Base-by-base conservation (phyloP, 1,140 invertebrate species). In the Magallana angulata region DNA sequence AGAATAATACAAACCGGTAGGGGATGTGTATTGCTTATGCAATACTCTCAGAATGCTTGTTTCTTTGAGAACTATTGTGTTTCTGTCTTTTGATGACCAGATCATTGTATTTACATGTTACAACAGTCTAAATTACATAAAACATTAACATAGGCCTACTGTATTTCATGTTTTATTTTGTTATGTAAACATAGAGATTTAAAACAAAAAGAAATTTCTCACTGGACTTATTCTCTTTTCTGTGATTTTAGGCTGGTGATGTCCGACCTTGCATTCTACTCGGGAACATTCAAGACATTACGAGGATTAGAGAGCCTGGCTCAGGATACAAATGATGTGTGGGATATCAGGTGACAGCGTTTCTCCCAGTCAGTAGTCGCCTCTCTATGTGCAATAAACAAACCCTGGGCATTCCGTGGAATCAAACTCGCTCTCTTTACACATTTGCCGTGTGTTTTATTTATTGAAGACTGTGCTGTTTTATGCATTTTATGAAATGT, bases 261-360 rank as follows among this genome's bases (percentile, higher is more conserved):
- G 56, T 98, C 98, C 48, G 98, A 99, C 96, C 95, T 99, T 92
- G 98, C 97, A 81, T 99, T 99, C 96, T 99, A 99, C 95, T 96
- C 98, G 88, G 97, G 99, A 95, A 98, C 98, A 90, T 96, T 99
- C 89, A 97, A 97, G 93, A 97, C 97, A 90, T 95, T 99, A 36
- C 97, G 97, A 84, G 93, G 95, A 82, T 91, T 94, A 84, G 93
- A 93, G 87, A 87, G 90, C 48, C 88, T 94, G 68, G 91, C 85
- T 11, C 82, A 89, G 18, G 89, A 92, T 86, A 91, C 91, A 56
- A 90, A 92, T 82, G 91, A 92, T 83, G 90, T 93, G 6, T 94
- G 93, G 93, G 88, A 90, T 36, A 82, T 71, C 68, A 92, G 91
- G 87, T 94, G 90, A 93, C 91, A 82, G 8, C 24, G 68, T 30